phyloP scores from a whole-genome alignment of 2,797 vertebrate genomes.

The Paguma larvata region DNA sequence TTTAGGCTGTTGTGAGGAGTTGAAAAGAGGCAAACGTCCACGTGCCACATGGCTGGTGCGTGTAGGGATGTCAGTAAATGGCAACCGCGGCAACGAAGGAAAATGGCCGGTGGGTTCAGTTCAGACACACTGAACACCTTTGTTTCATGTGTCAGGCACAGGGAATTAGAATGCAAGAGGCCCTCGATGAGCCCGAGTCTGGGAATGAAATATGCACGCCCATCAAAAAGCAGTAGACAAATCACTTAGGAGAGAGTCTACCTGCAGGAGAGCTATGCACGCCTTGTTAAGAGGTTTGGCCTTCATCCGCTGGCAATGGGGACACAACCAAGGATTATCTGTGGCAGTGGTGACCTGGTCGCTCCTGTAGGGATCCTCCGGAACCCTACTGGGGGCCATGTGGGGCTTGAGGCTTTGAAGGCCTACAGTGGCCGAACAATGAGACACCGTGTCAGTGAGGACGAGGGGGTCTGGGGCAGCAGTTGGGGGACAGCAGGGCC shows the following conservation, averaged over 20 bases:
- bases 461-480: not conserved
- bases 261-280: not conserved
- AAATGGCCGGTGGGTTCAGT: too few species aligned
- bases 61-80: not conserved
- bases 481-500: fast-evolving
- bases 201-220: not conserved
- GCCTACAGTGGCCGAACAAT: fast-evolving
- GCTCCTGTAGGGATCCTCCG: not conserved
- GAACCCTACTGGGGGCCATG: not conserved
- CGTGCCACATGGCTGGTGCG: fast-evolving
- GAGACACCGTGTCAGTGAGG: too few species aligned
- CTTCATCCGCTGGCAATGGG: not conserved
- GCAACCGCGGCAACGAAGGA: not conserved
- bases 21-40: not conserved
- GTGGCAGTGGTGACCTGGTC: fast-evolving
- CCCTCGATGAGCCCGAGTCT: not conserved
- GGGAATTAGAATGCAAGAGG: not conserved
- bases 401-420: not conserved
- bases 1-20: not conserved
- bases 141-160: not conserved
- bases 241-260: not conserved
- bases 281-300: too few species aligned
- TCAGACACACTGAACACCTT: fast-evolving
- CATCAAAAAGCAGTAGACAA: not conserved
- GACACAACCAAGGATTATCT: not conserved